These are phyloP conservation scores for Triplophysa dalaica DNA, from an alignment of 2,113 vertebrate species.

Conservation along the genomic window DNA sequence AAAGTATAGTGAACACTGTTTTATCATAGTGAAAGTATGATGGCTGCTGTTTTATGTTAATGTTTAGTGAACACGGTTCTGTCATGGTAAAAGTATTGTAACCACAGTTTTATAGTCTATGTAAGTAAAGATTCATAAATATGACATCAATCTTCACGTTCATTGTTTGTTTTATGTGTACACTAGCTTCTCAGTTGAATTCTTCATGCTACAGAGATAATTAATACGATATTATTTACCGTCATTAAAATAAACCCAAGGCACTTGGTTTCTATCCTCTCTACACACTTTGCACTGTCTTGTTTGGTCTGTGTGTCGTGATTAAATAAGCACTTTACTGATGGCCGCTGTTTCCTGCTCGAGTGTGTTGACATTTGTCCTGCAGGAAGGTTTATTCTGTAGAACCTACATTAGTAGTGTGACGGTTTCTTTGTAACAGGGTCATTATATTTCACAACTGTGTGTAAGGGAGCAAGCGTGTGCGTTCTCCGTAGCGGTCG, in stretches of 20 bases:
- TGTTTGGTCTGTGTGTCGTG: conserved; percentile 26
- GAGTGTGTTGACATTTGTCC: conserved; percentile 9
- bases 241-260: conserved; percentile 8
- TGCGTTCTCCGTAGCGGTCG: neutral
- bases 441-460: conserved; percentile 17
- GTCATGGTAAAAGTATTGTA: no score
- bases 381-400: conserved; percentile 15
- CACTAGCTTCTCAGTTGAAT: neutral
- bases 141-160: neutral
- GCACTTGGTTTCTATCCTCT: neutral
- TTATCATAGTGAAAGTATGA: no score
- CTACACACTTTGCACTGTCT: neutral
- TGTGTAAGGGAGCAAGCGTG: neutral
- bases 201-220: neutral
- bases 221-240: neutral
- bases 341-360: conserved; percentile 13
- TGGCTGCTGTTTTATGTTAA: no score
- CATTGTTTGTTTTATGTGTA: neutral
- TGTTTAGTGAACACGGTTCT: no score
- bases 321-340: conserved; percentile 35
- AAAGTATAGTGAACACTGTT: no score
- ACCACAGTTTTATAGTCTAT: no score
- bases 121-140: neutral
- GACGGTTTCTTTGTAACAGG: conserved; percentile 12
- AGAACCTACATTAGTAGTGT: neutral